Evolutionary conservation across 92 coral and sea anemone genomes (phyloP).

Genomic region (Hydrozoanthus gracilis): DNA sequence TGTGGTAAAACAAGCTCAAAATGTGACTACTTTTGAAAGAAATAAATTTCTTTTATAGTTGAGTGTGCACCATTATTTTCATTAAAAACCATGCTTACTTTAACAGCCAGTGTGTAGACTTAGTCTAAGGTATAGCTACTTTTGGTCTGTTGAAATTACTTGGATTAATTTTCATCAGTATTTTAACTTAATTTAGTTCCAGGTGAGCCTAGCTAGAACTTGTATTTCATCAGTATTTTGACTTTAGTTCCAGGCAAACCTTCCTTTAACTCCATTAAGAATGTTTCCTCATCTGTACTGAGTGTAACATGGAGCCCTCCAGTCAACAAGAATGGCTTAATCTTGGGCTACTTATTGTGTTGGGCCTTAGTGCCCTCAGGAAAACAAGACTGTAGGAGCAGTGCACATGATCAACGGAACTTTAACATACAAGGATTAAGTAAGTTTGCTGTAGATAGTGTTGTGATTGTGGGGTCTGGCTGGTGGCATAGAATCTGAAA

Average conservation of each 20-base stretch:
- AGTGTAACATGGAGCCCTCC: slow-evolving; percentile 66
- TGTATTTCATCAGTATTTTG: neutral
- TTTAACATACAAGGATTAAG: slow-evolving; percentile 50
- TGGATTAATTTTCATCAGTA: neutral
- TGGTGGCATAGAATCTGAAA: no score
- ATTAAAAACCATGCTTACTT: no score
- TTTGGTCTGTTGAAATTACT: neutral
- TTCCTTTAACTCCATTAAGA: slow-evolving; percentile 38
- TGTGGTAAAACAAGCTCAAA: no score
- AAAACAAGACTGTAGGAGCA: slow-evolving; percentile 17
- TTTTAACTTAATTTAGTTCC: slow-evolving; percentile 56
- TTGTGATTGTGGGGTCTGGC: neutral
- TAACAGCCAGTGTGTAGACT: no score
- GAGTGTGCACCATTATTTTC: no score
- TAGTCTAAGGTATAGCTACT: no score
- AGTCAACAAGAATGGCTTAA: slow-evolving; percentile 53
- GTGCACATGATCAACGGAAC: slow-evolving; percentile 10
- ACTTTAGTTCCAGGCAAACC: slow-evolving; percentile 65
- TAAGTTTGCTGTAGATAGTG: slow-evolving; percentile 19
- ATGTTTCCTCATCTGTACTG: slow-evolving; percentile 43
- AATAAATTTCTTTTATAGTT: no score
- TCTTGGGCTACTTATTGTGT: slow-evolving; percentile 59
- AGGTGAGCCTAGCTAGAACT: neutral
- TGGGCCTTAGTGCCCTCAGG: slow-evolving; percentile 47
- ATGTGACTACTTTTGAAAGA: no score